Conservation (phyloP, 2,113 vertebrate species). For the Microcebus jonahi region DNA sequence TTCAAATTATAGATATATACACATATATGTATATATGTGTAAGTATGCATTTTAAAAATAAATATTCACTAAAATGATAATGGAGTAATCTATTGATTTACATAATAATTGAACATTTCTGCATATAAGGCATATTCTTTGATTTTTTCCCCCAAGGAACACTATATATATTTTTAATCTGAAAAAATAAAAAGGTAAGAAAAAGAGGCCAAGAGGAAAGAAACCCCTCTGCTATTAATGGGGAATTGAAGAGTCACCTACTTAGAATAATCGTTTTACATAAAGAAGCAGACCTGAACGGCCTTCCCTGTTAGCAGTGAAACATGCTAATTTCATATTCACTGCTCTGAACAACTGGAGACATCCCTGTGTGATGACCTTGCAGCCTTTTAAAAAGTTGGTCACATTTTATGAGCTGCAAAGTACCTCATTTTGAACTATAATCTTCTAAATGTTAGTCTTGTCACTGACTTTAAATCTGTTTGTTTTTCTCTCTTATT, state of each 20-base stretch:
- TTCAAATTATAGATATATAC: background rate
- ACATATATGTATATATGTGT: background rate
- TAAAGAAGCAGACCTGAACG: constrained; percentile 33
- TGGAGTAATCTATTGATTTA: background rate
- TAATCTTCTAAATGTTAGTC: background rate
- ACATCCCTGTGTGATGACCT: constrained; percentile 25
- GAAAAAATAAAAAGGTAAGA: background rate
- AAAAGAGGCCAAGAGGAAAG: background rate
- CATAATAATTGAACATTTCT: background rate
- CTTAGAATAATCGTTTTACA: constrained; percentile 46
- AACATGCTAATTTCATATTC: constrained; percentile 53
- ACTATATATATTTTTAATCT: background rate
- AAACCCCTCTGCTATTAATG: constrained; percentile 40
- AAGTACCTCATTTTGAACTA: background rate
- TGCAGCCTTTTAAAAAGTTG: constrained; percentile 35
- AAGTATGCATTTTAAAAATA: background rate
- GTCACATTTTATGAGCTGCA: background rate
- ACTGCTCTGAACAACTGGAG: background rate
- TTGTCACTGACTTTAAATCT: constrained; percentile 19
- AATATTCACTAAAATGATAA: background rate
- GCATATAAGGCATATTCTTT: background rate
- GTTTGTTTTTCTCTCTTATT: constrained; percentile 33
- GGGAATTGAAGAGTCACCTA: background rate
- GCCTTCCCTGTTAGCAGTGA: constrained; percentile 31
- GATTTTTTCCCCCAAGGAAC: background rate